Evolutionary conservation across 2,888 invertebrate genomes (phyloP).

Genomic region (Drosophila eohydei): DNA sequence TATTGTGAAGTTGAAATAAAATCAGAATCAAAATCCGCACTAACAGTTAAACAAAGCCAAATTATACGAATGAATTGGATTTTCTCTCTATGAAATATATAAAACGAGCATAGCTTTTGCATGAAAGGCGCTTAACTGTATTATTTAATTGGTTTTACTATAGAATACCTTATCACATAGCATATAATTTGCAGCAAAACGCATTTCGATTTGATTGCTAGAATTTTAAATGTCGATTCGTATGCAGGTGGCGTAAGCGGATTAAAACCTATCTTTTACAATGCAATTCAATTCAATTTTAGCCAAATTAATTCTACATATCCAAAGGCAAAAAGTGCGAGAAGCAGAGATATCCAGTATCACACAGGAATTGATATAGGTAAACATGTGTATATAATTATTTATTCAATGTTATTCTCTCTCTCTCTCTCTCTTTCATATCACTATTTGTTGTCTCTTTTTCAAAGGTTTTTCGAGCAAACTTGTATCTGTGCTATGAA

Average conservation of each 20-base stretch:
- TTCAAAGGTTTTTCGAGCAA: background rate
- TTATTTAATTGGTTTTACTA: background rate
- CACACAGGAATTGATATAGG: too few species aligned
- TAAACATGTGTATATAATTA: too few species aligned
- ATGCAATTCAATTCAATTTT: conserved; percentile 1
- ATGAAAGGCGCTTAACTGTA: background rate
- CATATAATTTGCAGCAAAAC: background rate
- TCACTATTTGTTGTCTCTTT: too few species aligned
- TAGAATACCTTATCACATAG: background rate
- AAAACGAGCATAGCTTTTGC: background rate
- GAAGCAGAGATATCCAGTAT: background rate
- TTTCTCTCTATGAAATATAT: background rate
- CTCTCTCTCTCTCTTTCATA: too few species aligned
- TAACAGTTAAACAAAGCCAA: background rate
- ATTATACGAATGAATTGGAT: background rate
- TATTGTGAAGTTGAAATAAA: background rate
- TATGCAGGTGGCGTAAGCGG: background rate
- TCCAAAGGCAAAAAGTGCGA: background rate
- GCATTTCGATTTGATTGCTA: background rate
- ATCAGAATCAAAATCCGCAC: background rate
- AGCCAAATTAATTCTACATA: background rate
- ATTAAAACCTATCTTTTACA: background rate
- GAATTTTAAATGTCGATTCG: conserved; percentile 1
- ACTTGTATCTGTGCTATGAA: background rate
- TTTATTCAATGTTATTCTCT: too few species aligned